These are phyloP conservation scores for Drosophila nr. fundita DNA, from an alignment of 2,888 invertebrate species.

Conservation along the genomic window DNA sequence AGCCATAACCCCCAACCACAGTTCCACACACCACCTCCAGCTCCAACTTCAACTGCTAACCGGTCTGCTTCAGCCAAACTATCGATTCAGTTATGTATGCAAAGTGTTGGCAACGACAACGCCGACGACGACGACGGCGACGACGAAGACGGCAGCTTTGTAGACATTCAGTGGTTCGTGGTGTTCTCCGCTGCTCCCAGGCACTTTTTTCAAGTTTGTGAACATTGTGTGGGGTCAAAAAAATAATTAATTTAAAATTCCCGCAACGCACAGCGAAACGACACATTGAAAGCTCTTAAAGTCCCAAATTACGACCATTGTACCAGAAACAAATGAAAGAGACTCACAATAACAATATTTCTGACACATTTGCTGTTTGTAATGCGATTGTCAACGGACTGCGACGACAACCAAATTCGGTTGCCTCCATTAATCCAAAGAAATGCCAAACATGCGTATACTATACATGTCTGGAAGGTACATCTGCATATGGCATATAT, in stretches of 20 bases:
- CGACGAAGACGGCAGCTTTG: slow-evolving; percentile 46
- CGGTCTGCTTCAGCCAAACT: slow-evolving; percentile 51
- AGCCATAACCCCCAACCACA: neutral
- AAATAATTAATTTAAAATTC: slow-evolving; percentile 81
- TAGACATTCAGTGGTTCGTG: slow-evolving; percentile 35
- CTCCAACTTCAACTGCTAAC: slow-evolving; percentile 20
- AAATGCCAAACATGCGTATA: slow-evolving; percentile 47
- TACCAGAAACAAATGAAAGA: slow-evolving; percentile 73
- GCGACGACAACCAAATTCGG: slow-evolving; percentile 67
- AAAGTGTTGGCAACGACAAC: slow-evolving; percentile 48
- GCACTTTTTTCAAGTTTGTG: slow-evolving; percentile 23
- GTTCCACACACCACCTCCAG: neutral
- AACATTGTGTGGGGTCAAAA: slow-evolving; percentile 78
- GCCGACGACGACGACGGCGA: slow-evolving; percentile 12
- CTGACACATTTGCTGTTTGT: slow-evolving; percentile 76
- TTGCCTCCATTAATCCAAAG: slow-evolving; percentile 48
- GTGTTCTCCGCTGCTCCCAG: slow-evolving; percentile 28
- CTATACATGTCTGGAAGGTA: slow-evolving; percentile 1
- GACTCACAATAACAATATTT: slow-evolving; percentile 71
- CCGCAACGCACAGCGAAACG: slow-evolving; percentile 70
- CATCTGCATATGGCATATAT: neutral
- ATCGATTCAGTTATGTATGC: slow-evolving; percentile 60
- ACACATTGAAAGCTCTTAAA: slow-evolving; percentile 81
- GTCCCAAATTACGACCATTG: slow-evolving; percentile 79
- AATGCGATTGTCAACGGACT: slow-evolving; percentile 70